These are phyloP conservation scores for Ostrea denselamellosa DNA, from an alignment of 1,140 invertebrate genomes.

Conservation along the genomic window DNA sequence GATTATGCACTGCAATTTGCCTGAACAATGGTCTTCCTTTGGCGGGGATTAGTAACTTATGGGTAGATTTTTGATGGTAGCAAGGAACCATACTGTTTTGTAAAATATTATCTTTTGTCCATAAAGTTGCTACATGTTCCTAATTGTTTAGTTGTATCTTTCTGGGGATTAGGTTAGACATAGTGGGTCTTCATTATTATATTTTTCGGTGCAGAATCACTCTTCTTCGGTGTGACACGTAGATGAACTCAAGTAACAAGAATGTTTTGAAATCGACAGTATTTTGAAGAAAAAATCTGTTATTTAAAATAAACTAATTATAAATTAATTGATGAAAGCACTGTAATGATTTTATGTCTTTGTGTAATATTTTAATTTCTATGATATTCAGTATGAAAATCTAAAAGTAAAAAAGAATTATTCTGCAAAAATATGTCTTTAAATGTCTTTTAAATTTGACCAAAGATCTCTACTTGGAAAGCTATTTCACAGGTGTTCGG, in stretches of 20 bases:
- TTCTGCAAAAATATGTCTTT: no score
- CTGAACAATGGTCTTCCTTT: slow-evolving; percentile 18
- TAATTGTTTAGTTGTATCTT: slow-evolving; percentile 8
- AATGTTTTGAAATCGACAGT: no score
- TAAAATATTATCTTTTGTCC: neutral
- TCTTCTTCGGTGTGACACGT: neutral
- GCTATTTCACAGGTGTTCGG: no score
- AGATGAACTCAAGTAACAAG: neutral
- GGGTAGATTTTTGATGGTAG: neutral
- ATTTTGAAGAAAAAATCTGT: no score
- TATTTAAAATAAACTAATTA: no score
- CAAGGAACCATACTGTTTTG: slow-evolving; percentile 21
- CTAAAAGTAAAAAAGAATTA: no score
- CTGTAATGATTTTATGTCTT: no score
- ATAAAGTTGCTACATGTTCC: neutral
- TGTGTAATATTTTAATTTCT: no score
- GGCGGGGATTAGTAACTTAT: slow-evolving; percentile 37
- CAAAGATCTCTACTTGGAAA: no score
- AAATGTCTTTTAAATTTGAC: no score
- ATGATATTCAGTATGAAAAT: no score
- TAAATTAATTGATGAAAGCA: no score
- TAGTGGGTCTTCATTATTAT: neutral
- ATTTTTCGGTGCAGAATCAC: neutral
- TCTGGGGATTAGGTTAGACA: neutral
- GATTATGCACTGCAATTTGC: slow-evolving; percentile 34